Evolutionary conservation across 2,888 invertebrate genomes (phyloP).

Genomic region (Choreutis nemorana): DNA sequence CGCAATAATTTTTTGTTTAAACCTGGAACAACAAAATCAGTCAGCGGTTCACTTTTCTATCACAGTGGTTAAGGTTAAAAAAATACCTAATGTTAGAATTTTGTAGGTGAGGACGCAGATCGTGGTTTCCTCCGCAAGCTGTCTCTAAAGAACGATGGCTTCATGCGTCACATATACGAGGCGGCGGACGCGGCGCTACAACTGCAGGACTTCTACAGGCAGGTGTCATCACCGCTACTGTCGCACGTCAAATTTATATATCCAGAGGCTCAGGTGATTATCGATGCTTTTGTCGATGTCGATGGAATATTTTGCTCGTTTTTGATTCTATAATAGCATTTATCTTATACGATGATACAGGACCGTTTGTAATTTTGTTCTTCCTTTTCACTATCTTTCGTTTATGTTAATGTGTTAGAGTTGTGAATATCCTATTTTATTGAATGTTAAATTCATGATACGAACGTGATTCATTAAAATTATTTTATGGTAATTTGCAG

Average conservation of each 20-base stretch:
- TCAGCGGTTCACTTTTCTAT: too few species aligned
- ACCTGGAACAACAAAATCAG: too few species aligned
- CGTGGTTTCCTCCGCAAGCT: slow-evolving; percentile 71
- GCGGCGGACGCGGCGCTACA: slow-evolving; percentile 74
- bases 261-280: slow-evolving; percentile 54
- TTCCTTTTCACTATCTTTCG: too few species aligned
- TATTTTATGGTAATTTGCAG: slow-evolving; percentile 21
- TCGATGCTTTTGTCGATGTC: neutral
- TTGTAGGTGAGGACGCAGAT: slow-evolving; percentile 69
- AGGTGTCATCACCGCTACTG: slow-evolving; percentile 74
- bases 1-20: too few species aligned
- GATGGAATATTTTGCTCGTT: neutral
- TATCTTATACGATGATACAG: too few species aligned
- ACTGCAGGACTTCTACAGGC: slow-evolving; percentile 71
- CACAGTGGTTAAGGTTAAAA: too few species aligned
- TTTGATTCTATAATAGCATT: too few species aligned
- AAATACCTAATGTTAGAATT: neutral
- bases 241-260: slow-evolving; percentile 72
- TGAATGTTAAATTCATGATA: too few species aligned
- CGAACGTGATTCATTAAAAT: too few species aligned
- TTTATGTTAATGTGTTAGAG: too few species aligned
- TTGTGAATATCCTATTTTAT: too few species aligned
- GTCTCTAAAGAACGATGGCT: slow-evolving; percentile 71
- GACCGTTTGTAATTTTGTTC: too few species aligned
- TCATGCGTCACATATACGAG: slow-evolving; percentile 75